phyloP scores from a whole-genome alignment of 2,113 vertebrate genomes.

The Tricholaema leucomelas region DNA sequence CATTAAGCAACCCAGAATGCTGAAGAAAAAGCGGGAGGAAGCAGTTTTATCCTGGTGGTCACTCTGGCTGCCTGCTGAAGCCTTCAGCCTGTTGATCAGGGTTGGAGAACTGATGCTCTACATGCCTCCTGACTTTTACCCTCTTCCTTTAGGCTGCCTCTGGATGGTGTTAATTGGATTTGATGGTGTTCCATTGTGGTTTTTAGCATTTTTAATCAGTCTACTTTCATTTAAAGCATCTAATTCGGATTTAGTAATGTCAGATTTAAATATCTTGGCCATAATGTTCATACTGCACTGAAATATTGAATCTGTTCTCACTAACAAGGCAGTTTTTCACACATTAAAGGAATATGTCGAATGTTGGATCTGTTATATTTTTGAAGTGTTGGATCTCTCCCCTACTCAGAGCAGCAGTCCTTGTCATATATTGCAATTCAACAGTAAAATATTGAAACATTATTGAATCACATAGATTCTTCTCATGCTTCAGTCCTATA shows the following conservation, averaged over 20 bases:
- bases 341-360: slow-evolving; percentile 19
- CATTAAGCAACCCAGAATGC: background rate
- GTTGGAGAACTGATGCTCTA: background rate
- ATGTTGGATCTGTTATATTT: slow-evolving; percentile 19
- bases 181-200: background rate
- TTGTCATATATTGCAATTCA: slow-evolving; percentile 1
- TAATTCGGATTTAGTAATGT: slow-evolving; percentile 28
- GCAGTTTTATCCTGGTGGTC: background rate
- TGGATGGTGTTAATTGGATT: background rate
- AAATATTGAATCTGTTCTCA: slow-evolving; percentile 54
- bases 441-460: background rate
- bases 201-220: background rate
- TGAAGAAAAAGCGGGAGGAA: background rate
- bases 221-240: background rate
- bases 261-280: slow-evolving; percentile 57
- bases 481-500: background rate
- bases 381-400: background rate
- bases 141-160: background rate
- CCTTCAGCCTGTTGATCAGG: background rate
- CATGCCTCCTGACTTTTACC: background rate
- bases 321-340: slow-evolving; percentile 52
- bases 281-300: slow-evolving; percentile 25
- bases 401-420: background rate
- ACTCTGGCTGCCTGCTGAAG: background rate
- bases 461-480: background rate